Conservation (phyloP, 2,113 vertebrate species). For the Protobothrops flavoviridis region DNA sequence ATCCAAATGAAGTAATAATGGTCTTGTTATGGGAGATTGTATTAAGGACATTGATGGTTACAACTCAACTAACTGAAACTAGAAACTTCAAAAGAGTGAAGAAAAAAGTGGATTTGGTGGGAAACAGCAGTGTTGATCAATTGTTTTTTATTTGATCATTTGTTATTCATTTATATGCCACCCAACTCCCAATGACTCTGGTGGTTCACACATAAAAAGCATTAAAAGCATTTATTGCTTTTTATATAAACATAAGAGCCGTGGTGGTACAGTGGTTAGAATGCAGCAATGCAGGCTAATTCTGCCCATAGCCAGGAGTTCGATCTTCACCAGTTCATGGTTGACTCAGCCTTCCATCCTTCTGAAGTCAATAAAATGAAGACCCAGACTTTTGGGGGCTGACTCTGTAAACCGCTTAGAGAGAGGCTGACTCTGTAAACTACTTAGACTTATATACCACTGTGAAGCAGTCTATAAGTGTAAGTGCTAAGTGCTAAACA, state of each 20-base stretch:
- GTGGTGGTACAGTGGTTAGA: not conserved
- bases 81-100: not conserved
- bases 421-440: not conserved
- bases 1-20: not conserved
- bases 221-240: not conserved
- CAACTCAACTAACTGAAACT: not conserved
- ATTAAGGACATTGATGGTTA: not conserved
- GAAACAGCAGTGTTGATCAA: not conserved
- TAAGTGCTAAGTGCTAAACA: not conserved
- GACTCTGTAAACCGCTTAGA: not conserved
- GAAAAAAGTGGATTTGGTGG: not conserved
- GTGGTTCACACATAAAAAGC: not conserved
- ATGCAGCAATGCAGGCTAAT: not conserved
- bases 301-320: not conserved
- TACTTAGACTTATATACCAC: too few relatives aligned
- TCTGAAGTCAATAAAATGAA: not conserved
- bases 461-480: not conserved
- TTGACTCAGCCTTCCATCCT: not conserved
- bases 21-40: not conserved
- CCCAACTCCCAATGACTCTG: not conserved
- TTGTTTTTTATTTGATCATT: not conserved
- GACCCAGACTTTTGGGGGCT: not conserved
- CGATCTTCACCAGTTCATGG: not conserved
- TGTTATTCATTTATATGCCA: not conserved
- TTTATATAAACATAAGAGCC: not conserved